Conservation (phyloP, 2,797 vertebrate genomes). For the Australoheros facetus region DNA sequence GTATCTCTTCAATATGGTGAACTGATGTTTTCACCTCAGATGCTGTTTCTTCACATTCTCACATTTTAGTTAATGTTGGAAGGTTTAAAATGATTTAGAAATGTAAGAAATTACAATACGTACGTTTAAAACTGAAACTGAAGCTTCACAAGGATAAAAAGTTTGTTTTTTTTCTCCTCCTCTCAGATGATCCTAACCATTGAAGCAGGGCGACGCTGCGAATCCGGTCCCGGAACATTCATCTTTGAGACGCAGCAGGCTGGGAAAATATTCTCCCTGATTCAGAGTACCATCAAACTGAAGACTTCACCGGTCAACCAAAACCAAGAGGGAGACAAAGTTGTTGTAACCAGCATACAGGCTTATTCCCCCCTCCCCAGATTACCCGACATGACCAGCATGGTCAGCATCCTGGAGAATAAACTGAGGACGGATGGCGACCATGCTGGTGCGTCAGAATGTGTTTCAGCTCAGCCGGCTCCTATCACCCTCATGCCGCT, state of each 20-base stretch:
- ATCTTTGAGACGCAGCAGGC: conserved; percentile 91
- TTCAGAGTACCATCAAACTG: conserved; percentile 87
- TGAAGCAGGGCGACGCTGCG: conserved; percentile 92
- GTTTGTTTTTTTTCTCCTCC: background rate
- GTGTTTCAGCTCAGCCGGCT: conserved; percentile 32
- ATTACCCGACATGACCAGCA: conserved; percentile 26
- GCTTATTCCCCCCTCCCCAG: conserved; percentile 76
- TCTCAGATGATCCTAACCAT: conserved; percentile 89
- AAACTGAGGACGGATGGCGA: conserved; percentile 6
- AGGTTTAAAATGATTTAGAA: too few relatives aligned
- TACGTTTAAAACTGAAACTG: background rate
- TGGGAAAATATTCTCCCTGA: conserved; percentile 86
- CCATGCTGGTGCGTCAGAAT: conserved; percentile 1
- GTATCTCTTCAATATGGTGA: too few relatives aligned
- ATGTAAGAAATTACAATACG: too few relatives aligned
- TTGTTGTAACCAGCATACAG: background rate
- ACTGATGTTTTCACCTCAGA: background rate
- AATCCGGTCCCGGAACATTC: conserved; percentile 92
- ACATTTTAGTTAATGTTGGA: background rate
- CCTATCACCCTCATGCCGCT: conserved; percentile 68
- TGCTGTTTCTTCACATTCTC: background rate
- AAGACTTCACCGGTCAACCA: conserved; percentile 64
- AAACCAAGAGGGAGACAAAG: conserved; percentile 31
- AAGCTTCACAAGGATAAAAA: background rate
- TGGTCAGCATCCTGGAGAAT: conserved; percentile 33